Evolutionary conservation across 2,113 vertebrate genomes (phyloP).

Genomic region (Pteronura brasiliensis): DNA sequence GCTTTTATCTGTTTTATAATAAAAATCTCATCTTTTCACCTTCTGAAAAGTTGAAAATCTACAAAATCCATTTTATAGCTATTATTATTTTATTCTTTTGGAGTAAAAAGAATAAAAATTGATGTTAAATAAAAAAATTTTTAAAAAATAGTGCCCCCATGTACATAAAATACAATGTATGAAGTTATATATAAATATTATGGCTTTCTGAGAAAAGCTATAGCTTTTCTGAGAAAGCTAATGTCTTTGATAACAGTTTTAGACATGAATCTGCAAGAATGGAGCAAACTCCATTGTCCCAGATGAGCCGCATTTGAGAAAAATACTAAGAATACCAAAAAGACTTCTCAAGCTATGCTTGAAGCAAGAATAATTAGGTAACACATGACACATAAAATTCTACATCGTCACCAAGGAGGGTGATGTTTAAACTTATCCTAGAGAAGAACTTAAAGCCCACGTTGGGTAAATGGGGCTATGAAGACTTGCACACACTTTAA

Average conservation of each 20-base stretch:
- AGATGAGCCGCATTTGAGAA: background rate
- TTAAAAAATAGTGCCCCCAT: background rate
- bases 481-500: background rate
- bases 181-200: background rate
- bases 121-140: background rate
- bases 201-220: background rate
- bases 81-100: slow-evolving; percentile 17
- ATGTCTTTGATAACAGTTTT: background rate
- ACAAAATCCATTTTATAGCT: background rate
- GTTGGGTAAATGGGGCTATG: background rate
- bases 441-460: background rate
- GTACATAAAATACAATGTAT: slow-evolving; percentile 18
- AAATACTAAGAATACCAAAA: background rate
- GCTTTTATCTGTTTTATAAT: background rate
- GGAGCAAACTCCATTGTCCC: background rate
- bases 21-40: slow-evolving; percentile 4
- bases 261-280: slow-evolving; percentile 2
- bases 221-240: too few relatives aligned
- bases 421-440: background rate
- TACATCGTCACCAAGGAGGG: background rate
- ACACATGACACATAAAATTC: background rate
- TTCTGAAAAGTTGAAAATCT: background rate
- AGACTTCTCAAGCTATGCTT: background rate
- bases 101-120: slow-evolving; percentile 38
- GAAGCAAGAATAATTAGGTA: background rate